phyloP scores from a whole-genome alignment of 2,888 invertebrate genomes.

The Orthonychiurus folsomi region DNA sequence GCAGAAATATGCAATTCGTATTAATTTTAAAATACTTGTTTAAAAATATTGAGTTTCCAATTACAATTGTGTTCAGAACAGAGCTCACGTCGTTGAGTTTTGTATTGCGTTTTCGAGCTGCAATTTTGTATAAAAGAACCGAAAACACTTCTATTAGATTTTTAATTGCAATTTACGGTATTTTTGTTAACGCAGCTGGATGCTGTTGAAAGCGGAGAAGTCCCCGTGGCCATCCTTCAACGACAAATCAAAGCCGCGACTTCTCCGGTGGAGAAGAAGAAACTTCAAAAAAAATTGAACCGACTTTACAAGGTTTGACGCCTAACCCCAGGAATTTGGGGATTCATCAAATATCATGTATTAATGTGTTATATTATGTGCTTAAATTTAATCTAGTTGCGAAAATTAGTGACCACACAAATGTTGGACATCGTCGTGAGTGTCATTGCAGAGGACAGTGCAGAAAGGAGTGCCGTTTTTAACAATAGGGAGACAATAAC shows the following conservation, averaged over 20 bases:
- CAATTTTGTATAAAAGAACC: too few species aligned
- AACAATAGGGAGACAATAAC: constrained; percentile 39
- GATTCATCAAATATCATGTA: constrained; percentile 5
- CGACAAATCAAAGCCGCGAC: constrained; percentile 41
- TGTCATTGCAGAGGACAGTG: constrained; percentile 39
- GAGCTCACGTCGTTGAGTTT: too few species aligned
- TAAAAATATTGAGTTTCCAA: too few species aligned
- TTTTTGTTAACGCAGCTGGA: too few species aligned
- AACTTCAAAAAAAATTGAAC: constrained; percentile 40
- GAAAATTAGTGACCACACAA: constrained; percentile 42
- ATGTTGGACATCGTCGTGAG: constrained; percentile 42
- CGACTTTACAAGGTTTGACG: constrained; percentile 41
- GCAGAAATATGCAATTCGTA: too few species aligned
- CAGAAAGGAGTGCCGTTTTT: constrained; percentile 25
- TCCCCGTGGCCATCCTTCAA: constrained; percentile 43
- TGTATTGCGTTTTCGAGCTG: too few species aligned
- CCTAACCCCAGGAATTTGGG: background rate
- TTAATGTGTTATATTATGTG: background rate
- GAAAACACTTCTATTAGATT: too few species aligned
- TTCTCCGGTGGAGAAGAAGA: constrained; percentile 34
- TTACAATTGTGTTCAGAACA: too few species aligned
- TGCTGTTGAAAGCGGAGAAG: constrained; percentile 22
- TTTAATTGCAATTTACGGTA: too few species aligned
- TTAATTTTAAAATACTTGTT: too few species aligned
- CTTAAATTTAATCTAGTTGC: constrained; percentile 39